phyloP scores from a whole-genome alignment of 2,113 vertebrate species.

The Arothron firmamentum region DNA sequence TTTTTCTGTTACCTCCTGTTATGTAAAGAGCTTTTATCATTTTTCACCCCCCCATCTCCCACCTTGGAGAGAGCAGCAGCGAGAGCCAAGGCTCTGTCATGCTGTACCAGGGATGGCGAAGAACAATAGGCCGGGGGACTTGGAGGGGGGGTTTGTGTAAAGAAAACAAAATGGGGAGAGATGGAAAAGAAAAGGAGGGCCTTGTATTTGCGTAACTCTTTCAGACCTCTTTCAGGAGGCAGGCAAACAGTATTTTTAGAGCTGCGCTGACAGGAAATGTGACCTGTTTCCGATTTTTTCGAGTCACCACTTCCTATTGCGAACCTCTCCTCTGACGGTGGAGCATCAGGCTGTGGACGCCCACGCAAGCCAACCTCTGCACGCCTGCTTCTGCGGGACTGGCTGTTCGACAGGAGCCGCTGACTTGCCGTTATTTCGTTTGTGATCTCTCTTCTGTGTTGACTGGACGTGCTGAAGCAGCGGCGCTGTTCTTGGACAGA shows the following conservation, averaged over 20 bases:
- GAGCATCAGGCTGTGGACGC: slow-evolving; percentile 5
- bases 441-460: too few relatives aligned
- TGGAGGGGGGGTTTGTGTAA: slow-evolving; percentile 10
- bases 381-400: too few relatives aligned
- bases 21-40: slow-evolving; percentile 59
- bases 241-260: slow-evolving; percentile 65
- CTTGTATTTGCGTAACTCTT: slow-evolving; percentile 64
- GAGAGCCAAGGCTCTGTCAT: slow-evolving; percentile 43
- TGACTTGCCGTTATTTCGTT: too few relatives aligned
- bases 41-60: background rate
- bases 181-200: slow-evolving; percentile 20
- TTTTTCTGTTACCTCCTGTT: slow-evolving; percentile 41
- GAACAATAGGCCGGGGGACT: slow-evolving; percentile 45
- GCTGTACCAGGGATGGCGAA: slow-evolving; percentile 36
- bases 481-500: too few relatives aligned
- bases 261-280: slow-evolving; percentile 48
- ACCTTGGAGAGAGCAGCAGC: slow-evolving; percentile 49
- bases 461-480: too few relatives aligned
- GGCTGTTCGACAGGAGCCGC: too few relatives aligned
- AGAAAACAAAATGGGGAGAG: slow-evolving; percentile 33
- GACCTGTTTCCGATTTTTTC: slow-evolving; percentile 59
- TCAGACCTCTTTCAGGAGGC: slow-evolving; percentile 47
- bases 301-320: slow-evolving; percentile 35
- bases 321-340: slow-evolving; percentile 29
- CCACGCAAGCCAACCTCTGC: too few relatives aligned